These are phyloP conservation scores for Mesocricetus auratus DNA, from an alignment of 2,113 vertebrate species.

Conservation along the genomic window DNA sequence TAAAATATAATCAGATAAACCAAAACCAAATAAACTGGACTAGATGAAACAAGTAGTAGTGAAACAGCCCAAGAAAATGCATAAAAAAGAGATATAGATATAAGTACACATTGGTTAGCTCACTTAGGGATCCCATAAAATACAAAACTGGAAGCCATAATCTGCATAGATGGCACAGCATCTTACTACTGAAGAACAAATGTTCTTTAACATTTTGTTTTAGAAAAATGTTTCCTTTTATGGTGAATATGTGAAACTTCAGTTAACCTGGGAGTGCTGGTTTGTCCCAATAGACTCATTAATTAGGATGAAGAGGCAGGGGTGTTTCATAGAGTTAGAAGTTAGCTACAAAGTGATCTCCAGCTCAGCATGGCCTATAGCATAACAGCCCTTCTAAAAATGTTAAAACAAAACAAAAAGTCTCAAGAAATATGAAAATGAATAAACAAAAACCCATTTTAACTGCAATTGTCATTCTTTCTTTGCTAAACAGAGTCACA, in stretches of 20 bases:
- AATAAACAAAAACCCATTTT: neutral
- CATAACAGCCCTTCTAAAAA: neutral
- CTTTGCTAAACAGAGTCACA: neutral
- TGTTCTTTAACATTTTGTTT: neutral
- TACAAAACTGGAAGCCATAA: neutral
- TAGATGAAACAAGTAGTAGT: neutral
- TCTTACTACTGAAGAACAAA: neutral
- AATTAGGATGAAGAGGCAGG: neutral
- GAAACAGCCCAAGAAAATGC: neutral
- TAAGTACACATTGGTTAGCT: neutral
- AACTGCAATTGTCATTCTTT: neutral
- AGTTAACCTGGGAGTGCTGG: neutral
- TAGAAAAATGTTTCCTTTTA: conserved; percentile 36
- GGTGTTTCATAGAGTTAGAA: neutral
- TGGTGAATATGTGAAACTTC: neutral
- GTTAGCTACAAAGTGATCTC: neutral
- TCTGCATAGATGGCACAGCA: neutral
- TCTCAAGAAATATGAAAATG: neutral
- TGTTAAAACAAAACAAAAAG: neutral
- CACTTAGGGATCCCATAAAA: neutral
- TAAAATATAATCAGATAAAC: neutral
- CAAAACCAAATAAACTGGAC: neutral
- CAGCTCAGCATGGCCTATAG: neutral
- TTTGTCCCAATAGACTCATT: neutral
- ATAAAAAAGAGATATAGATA: neutral